Evolutionary conservation across 2,797 vertebrate genomes (phyloP), one percentile per base, ranked within the genome.

Genomic region (Pristis pectinata): DNA sequence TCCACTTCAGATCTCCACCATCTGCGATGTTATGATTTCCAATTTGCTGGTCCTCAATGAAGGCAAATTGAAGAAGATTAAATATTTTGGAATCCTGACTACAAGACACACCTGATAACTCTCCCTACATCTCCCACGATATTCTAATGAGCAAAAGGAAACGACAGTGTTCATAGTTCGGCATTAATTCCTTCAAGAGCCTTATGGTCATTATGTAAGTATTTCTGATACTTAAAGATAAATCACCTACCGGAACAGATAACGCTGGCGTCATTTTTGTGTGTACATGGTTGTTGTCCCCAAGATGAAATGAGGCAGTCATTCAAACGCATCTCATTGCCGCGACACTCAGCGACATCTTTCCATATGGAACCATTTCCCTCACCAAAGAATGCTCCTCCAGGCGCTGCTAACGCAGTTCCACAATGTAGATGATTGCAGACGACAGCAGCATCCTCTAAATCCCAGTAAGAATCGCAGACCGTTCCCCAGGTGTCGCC

Each of bases 381-480:
- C 93, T 96, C 95, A 95, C 94, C 95, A 94, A 96, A 96, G 77
- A 85, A 95, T 85, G 95, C 64, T 95, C 95, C 96, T 56, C 95
- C 95, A 0, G 96, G 37, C 72, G 95, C 61, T 3, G 96, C 95
- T 94, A 96, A 53, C 59, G 95, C 96, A 1, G 95, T 89, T 34
- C 97, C 97, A 93, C 97, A 98, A 0, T 95, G 34, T 94, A 98
- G 94, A 77, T 97, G 96, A 15, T 95, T 96, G 94, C 97, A 98
- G 89, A 97, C 76, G 85, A 97, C 97, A 37, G 83, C 95, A 94
- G 97, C 97, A 67, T 97, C 93, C 95, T 96, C 95, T 93, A 97
- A 96, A 94, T 97, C 95, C 94, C 96, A 96, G 67, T 96, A 95
- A 34, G 96, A 96, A 56, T 97, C 97, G 95, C 97, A 97, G 77